These are phyloP conservation scores for Eurois occulta DNA, from an alignment of 2,888 invertebrate genomes.

Conservation along the genomic window DNA sequence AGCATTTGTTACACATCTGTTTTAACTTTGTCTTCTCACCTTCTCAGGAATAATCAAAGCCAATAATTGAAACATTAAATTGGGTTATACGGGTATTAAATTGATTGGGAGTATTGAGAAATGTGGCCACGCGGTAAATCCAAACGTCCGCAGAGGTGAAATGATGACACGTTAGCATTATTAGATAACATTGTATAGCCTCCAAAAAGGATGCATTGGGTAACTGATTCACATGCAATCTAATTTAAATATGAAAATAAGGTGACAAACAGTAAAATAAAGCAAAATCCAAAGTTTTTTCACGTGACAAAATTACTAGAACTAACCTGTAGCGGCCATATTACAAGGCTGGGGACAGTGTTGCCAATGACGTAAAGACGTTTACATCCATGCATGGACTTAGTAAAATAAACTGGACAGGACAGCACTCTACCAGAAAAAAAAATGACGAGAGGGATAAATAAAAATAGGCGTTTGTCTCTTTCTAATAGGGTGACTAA, in stretches of 20 bases:
- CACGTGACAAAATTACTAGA: slow-evolving; percentile 89
- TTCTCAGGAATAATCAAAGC: slow-evolving; percentile 60
- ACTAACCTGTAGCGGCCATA: slow-evolving; percentile 94
- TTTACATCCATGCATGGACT: slow-evolving; percentile 57
- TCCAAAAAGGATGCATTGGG: slow-evolving; percentile 59
- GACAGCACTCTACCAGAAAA: no score
- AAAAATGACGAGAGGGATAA: no score
- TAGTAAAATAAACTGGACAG: no score
- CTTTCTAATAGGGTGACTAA: no score
- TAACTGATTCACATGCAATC: slow-evolving; percentile 68
- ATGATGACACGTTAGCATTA: slow-evolving; percentile 90
- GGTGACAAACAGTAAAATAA: slow-evolving; percentile 67
- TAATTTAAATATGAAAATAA: slow-evolving; percentile 68
- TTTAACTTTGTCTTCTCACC: slow-evolving; percentile 65
- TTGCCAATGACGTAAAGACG: slow-evolving; percentile 81
- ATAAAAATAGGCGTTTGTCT: no score
- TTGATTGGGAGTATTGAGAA: slow-evolving; percentile 78
- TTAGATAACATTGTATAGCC: slow-evolving; percentile 78
- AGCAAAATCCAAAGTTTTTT: slow-evolving; percentile 77
- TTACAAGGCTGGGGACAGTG: slow-evolving; percentile 90
- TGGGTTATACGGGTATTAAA: slow-evolving; percentile 69
- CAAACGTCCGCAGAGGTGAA: slow-evolving; percentile 89
- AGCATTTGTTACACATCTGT: slow-evolving; percentile 68
- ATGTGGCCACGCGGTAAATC: slow-evolving; percentile 91
- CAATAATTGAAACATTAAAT: slow-evolving; percentile 61